Conservation (phyloP, 2,888 invertebrate genomes). For the Drosophila atroscutellata region DNA sequence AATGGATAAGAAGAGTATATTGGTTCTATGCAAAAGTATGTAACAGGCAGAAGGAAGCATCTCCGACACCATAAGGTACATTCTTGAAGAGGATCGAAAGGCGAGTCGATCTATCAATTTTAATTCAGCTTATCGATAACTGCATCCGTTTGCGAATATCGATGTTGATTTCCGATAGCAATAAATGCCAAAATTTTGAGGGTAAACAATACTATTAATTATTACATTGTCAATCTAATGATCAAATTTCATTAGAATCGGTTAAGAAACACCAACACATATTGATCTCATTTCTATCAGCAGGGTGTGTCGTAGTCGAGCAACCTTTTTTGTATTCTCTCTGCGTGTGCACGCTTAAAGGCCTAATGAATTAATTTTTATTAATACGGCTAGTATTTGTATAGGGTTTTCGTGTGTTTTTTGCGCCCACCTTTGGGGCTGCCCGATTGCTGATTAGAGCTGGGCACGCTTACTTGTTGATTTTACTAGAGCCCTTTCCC, state of each 20-base stretch:
- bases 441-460: constrained; percentile 54
- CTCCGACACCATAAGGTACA: background rate
- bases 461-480: background rate
- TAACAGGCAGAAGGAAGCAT: background rate
- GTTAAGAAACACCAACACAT: background rate
- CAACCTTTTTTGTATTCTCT: constrained; percentile 15
- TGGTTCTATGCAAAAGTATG: background rate
- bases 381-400: constrained; percentile 69
- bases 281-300: background rate
- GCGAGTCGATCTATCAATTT: background rate
- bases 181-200: no score
- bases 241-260: background rate
- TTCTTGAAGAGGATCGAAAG: background rate
- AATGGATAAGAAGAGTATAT: background rate
- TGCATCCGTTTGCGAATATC: background rate
- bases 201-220: background rate
- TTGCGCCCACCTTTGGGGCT: constrained; percentile 7
- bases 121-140: background rate
- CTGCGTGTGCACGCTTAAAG: constrained; percentile 55
- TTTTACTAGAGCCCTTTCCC: background rate
- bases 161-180: background rate
- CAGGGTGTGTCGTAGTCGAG: background rate
- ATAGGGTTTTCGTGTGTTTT: constrained; percentile 52
- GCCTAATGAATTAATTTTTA: constrained; percentile 73
- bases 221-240: background rate